Conservation (phyloP, 2,888 invertebrate genomes). For the Ceramica pisi region DNA sequence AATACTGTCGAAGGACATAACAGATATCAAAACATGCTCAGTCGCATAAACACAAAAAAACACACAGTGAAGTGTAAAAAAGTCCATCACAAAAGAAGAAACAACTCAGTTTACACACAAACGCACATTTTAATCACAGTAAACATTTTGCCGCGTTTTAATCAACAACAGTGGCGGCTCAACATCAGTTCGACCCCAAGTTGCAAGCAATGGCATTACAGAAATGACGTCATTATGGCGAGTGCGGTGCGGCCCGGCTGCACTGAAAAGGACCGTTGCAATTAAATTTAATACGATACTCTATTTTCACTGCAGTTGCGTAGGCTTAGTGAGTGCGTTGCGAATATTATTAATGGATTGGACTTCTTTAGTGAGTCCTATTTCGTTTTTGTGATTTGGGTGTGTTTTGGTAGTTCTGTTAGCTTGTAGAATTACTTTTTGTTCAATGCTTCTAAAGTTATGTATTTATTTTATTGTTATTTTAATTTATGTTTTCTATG, state of each 20-base stretch:
- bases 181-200: conserved; percentile 50
- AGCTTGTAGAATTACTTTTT: not conserved
- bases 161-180: conserved; percentile 51
- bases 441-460: no score
- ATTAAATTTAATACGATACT: conserved; percentile 80
- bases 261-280: conserved; percentile 73
- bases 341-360: conserved; percentile 50
- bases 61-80: not conserved
- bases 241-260: conserved; percentile 65
- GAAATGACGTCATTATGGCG: conserved; percentile 77
- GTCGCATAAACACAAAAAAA: not conserved
- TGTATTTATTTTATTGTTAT: no score
- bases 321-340: conserved; percentile 52
- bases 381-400: conserved; percentile 25
- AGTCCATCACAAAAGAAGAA: conserved; percentile 6
- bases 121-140: conserved; percentile 47
- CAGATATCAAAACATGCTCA: not conserved
- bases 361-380: conserved; percentile 10
- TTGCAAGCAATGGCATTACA: conserved; percentile 72
- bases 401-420: not conserved
- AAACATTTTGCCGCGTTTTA: conserved; percentile 44
- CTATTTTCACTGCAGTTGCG: conserved; percentile 72
- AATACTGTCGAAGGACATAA: not conserved
- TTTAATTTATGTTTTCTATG: no score
- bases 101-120: conserved; percentile 10